phyloP scores from a whole-genome alignment of 2,797 vertebrate genomes.

The Pristis pectinata region DNA sequence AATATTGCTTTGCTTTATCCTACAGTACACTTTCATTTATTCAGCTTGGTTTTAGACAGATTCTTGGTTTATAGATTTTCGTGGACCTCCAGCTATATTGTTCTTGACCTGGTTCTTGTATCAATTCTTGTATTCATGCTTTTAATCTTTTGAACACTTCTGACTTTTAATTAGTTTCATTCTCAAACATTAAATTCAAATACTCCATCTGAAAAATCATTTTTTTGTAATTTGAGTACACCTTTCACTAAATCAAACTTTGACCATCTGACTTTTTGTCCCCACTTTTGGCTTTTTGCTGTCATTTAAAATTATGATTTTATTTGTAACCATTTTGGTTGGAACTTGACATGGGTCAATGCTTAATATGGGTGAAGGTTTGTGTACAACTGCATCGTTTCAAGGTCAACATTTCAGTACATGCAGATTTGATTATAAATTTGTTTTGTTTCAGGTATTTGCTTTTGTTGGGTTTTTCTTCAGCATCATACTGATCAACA shows the following conservation, averaged over 20 bases:
- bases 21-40: no score
- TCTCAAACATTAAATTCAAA: background rate
- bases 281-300: background rate
- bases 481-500: constrained; percentile 84
- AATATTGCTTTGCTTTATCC: no score
- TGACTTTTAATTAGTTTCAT: background rate
- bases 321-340: background rate
- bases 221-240: background rate
- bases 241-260: background rate
- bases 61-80: no score
- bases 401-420: background rate
- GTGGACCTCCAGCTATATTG: no score
- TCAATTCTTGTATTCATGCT: no score
- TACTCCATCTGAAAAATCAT: background rate
- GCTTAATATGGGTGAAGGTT: background rate
- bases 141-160: background rate
- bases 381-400: background rate
- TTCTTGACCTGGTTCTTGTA: no score
- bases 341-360: background rate
- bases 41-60: no score
- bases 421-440: background rate
- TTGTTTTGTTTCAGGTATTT: constrained; percentile 62
- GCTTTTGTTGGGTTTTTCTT: constrained; percentile 84
- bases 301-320: no score
- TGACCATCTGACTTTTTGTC: background rate